A percentile compares a stretch with the other conserved stretches of the same genome.
phyloP scores from a whole-genome alignment of 2,888 invertebrate species.

The Acrocyrtus sp. region DNA sequence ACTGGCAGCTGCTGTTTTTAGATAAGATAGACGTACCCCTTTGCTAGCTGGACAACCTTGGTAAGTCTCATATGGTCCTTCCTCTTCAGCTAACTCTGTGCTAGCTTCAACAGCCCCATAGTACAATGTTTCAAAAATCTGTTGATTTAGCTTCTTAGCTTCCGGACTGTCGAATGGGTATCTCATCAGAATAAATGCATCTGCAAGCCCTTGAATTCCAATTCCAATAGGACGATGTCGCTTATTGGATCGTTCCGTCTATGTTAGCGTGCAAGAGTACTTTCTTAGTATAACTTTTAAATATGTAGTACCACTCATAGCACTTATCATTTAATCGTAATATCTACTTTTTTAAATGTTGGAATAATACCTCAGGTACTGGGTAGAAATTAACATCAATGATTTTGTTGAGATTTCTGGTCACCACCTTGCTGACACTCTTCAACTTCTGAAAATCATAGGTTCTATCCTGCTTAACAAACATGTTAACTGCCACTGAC shows the following conservation, averaged over 20 bases:
- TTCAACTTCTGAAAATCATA: conserved; percentile 91
- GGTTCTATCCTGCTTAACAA: conserved; percentile 79
- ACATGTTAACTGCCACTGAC: conserved; percentile 96
- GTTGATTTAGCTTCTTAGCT: conserved; percentile 86
- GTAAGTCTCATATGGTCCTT: conserved; percentile 92
- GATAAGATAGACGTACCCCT: conserved; percentile 77
- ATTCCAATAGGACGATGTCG: conserved; percentile 79
- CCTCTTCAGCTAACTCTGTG: conserved; percentile 87
- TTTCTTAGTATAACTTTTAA: neutral
- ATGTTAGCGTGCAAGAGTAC: conserved; percentile 14
- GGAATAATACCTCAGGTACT: conserved; percentile 80
- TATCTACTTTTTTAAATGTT: conserved; percentile 4
- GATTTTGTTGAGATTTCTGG: conserved; percentile 93
- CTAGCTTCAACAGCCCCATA: conserved; percentile 97
- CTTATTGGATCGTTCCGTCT: conserved; percentile 80
- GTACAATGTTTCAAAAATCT: conserved; percentile 98
- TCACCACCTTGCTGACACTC: conserved; percentile 86
- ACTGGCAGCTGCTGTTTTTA: too few relatives aligned
- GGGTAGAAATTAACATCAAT: conserved; percentile 98
- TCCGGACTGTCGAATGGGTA: conserved; percentile 91
- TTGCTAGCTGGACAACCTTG: conserved; percentile 91
- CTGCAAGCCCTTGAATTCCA: conserved; percentile 97
- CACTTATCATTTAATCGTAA: neutral
- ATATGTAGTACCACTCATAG: too few relatives aligned
- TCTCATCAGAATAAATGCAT: conserved; percentile 94